These are phyloP conservation scores for Mus spretus DNA, from an alignment of 2,797 vertebrate genomes.

Conservation along the genomic window DNA sequence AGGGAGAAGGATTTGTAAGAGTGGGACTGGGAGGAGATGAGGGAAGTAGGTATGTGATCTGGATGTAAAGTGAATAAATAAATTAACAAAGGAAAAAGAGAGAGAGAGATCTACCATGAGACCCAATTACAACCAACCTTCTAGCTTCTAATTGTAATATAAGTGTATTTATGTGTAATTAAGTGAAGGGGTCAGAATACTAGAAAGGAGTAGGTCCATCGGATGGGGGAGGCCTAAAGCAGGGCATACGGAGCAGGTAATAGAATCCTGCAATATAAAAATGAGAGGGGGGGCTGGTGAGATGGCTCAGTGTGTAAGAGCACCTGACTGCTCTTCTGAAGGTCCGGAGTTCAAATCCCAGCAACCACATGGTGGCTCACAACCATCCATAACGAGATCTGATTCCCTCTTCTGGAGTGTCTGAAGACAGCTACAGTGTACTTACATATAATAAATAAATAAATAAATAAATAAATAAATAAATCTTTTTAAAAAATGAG, in stretches of 20 bases:
- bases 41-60: no score
- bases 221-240: background rate
- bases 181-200: background rate
- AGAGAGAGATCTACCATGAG: background rate
- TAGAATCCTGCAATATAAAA: background rate
- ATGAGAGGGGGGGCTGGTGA: no score
- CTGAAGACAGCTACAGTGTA: no score
- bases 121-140: background rate
- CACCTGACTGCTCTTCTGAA: no score
- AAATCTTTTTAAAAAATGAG: no score
- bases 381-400: no score
- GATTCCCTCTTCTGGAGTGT: no score
- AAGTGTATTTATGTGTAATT: background rate
- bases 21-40: background rate
- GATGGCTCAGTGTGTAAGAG: no score
- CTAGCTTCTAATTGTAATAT: background rate
- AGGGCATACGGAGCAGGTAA: background rate
- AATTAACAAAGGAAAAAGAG: background rate
- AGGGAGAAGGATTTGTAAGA: background rate
- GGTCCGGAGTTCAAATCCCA: no score
- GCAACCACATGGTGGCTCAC: no score
- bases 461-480: no score
- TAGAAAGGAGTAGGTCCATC: background rate
- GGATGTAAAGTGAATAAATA: background rate
- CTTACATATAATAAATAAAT: no score